Conservation (phyloP, 2,113 vertebrate genomes). For the Cyanistes caeruleus region DNA sequence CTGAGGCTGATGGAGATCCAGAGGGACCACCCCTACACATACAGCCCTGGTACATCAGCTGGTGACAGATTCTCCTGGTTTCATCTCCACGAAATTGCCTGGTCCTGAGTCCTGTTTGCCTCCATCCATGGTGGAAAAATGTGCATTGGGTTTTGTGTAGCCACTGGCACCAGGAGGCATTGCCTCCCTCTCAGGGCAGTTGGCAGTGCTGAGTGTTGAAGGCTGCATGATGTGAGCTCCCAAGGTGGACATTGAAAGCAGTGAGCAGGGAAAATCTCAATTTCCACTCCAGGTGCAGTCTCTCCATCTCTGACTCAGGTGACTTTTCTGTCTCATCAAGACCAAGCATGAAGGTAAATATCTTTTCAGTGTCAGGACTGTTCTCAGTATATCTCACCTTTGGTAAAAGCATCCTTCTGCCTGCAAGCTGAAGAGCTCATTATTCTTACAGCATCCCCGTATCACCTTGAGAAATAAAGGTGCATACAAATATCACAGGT, state of each 20-base stretch:
- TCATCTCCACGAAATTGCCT: not conserved
- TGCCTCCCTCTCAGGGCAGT: not conserved
- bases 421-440: not conserved
- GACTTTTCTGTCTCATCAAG: not conserved
- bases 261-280: fast-evolving
- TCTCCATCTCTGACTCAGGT: not conserved
- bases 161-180: not conserved
- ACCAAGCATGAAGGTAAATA: not conserved
- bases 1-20: not conserved
- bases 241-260: not conserved
- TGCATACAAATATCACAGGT: not conserved
- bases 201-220: not conserved
- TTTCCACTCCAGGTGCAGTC: not conserved
- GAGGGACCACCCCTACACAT: not conserved
- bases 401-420: not conserved
- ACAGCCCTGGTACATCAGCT: not conserved
- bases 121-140: not conserved
- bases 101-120: not conserved
- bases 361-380: not conserved
- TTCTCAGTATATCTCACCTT: not conserved
- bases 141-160: not conserved
- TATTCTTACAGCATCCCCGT: not conserved
- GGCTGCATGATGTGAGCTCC: not conserved
- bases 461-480: not conserved
- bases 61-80: not conserved